Conservation (phyloP, 1,140 invertebrate species). For the Drosophila yakuba region DNA sequence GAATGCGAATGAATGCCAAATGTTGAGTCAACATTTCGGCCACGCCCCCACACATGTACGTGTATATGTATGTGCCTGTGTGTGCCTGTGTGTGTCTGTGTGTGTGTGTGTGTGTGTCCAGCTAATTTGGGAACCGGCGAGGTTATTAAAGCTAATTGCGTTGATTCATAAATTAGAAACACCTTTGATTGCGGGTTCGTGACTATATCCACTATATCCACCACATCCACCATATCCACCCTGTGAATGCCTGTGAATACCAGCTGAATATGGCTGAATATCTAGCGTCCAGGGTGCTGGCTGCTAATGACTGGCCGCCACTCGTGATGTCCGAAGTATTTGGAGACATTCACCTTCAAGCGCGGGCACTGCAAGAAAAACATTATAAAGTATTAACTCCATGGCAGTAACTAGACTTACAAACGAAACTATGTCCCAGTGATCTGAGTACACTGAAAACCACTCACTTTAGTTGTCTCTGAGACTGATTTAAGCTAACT, state of each 20-base stretch:
- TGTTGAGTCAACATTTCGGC: slow-evolving; percentile 11
- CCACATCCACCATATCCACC: too few relatives aligned
- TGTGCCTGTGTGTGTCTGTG: slow-evolving; percentile 5
- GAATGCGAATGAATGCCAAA: slow-evolving; percentile 57
- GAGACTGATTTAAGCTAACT: background rate
- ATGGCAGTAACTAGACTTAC: too few relatives aligned
- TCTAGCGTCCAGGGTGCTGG: background rate
- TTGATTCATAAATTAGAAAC: slow-evolving; percentile 79
- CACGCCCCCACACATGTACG: slow-evolving; percentile 9
- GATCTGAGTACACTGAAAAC: too few relatives aligned
- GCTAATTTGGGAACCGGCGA: slow-evolving; percentile 36
- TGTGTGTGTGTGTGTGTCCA: slow-evolving; percentile 4
- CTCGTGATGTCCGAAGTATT: background rate
- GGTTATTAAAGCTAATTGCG: slow-evolving; percentile 75
- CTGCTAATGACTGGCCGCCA: slow-evolving; percentile 19
- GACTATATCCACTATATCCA: slow-evolving; percentile 25
- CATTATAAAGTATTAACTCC: too few relatives aligned
- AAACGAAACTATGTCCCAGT: too few relatives aligned
- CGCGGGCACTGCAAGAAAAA: background rate
- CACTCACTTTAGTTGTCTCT: too few relatives aligned
- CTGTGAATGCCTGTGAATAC: background rate
- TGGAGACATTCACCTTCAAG: background rate
- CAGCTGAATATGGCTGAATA: background rate
- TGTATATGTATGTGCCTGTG: too few relatives aligned
- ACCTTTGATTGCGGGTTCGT: slow-evolving; percentile 73